Evolutionary conservation across 2,797 vertebrate genomes (phyloP), one percentile per base, ranked within the genome.

Genomic region (Fundulus diaphanus): DNA sequence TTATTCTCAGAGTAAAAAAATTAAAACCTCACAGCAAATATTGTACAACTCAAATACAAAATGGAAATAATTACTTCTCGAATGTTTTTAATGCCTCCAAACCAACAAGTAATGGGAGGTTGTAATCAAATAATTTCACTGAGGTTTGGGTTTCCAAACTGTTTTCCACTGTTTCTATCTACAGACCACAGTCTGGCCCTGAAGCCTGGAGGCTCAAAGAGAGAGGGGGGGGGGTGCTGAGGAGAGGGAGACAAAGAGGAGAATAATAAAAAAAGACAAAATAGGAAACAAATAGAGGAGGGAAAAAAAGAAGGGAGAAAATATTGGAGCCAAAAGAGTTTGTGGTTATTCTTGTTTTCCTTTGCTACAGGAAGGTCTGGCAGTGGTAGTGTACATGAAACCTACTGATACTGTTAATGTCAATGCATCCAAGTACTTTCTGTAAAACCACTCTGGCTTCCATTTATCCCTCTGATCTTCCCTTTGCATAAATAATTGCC

Each of bases 11-110:
- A 87, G 82, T 84, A 79, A 72, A 85, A 56, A 67, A 44, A 42
- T 15, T 44, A n/a, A 42, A 42, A 27, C 24, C 63, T 85, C 81
- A 44, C 85, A 88, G 79, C 29, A 85, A 86, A 90, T 90, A 89
- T 87, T 89, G 81, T 82, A 89, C 90, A 84, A 74, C 72, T 88
- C 51, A 82, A 90, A 91, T 90, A 91, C 79, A 88, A 91, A 92
- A 93, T 92, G 91, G 92, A 93, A 92, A 92, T 93, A 82, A 92
- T 89, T 91, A 90, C 86, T 90, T 91, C 86, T 91, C 82, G 79
- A 78, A 66, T 87, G 85, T 85, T 88, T 89, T 87, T 87, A 89
- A 92, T 89, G 86, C 88, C 77, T 92, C 87, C 85, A 92, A 91
- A 92, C 90, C 89, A 92, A 82, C 84, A 85, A 85, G 88, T 90